Evolutionary conservation across 2,888 invertebrate species (phyloP).

Genomic region (Junonia oenone): DNA sequence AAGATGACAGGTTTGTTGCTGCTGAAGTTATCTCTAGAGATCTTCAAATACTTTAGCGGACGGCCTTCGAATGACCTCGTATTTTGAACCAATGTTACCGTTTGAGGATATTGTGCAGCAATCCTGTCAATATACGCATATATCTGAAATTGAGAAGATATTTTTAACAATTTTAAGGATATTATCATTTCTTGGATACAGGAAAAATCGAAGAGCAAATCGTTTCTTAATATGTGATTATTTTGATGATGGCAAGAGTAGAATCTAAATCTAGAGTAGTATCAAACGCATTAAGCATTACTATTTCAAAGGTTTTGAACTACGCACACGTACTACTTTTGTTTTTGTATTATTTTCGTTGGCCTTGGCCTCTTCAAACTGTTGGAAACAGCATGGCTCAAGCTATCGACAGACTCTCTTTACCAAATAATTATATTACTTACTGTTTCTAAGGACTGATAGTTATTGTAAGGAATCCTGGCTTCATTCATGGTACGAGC

Average conservation of each 20-base stretch:
- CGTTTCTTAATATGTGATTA: too few relatives aligned
- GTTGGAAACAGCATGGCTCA: background rate
- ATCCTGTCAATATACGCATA: constrained; percentile 63
- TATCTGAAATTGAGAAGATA: constrained; percentile 51
- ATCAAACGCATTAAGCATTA: too few relatives aligned
- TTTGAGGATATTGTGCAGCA: constrained; percentile 58
- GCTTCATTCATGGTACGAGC: constrained; percentile 40
- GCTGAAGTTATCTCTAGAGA: constrained; percentile 73
- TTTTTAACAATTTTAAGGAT: background rate
- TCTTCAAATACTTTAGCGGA: constrained; percentile 76
- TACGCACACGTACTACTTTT: too few relatives aligned
- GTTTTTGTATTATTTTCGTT: too few relatives aligned
- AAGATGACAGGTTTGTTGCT: constrained; percentile 76
- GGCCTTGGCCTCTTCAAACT: too few relatives aligned
- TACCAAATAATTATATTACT: background rate
- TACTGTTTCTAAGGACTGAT: constrained; percentile 52
- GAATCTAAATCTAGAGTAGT: too few relatives aligned
- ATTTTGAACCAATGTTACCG: constrained; percentile 68
- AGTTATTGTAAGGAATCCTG: constrained; percentile 61
- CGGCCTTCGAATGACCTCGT: constrained; percentile 78
- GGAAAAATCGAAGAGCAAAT: background rate
- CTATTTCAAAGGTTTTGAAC: too few relatives aligned
- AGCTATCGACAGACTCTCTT: background rate
- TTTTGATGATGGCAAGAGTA: too few relatives aligned
- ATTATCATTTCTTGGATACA: background rate